These are phyloP conservation scores for Eulithis testata DNA, from an alignment of 2,888 invertebrate species.

Conservation along the genomic window DNA sequence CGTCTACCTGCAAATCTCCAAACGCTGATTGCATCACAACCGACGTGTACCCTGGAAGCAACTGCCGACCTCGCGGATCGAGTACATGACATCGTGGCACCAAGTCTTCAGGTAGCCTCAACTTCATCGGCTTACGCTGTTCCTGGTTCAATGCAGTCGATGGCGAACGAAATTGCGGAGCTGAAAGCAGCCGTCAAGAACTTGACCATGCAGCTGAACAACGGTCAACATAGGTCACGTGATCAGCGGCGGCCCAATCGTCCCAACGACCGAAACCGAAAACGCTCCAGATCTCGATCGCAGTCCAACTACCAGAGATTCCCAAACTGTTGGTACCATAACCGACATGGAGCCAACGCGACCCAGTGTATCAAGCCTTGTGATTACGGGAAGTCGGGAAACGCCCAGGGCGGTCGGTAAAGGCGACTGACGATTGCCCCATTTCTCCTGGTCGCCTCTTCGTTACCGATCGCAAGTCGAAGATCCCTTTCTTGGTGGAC, in stretches of 20 bases:
- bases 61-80: slow-evolving; percentile 17
- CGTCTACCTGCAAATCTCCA: slow-evolving; percentile 11
- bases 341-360: slow-evolving; percentile 14
- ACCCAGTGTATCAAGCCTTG: slow-evolving; percentile 17
- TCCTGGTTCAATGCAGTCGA: slow-evolving; percentile 13
- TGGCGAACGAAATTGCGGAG: slow-evolving; percentile 17
- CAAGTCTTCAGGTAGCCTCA: slow-evolving; percentile 3
- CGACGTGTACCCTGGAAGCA: background rate
- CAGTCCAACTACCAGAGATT: slow-evolving; percentile 19
- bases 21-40: slow-evolving; percentile 10
- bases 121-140: slow-evolving; percentile 2
- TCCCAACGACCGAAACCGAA: background rate
- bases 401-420: slow-evolving; percentile 22
- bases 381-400: slow-evolving; percentile 26
- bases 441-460: slow-evolving; percentile 31
- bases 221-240: background rate
- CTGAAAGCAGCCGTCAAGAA: slow-evolving; percentile 17
- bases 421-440: slow-evolving; percentile 29
- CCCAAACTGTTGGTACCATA: slow-evolving; percentile 25
- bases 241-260: background rate
- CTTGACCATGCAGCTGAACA: slow-evolving; percentile 19
- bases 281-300: slow-evolving; percentile 13
- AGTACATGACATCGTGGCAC: slow-evolving; percentile 17
- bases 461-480: slow-evolving; percentile 22
- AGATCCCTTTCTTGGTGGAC: slow-evolving; percentile 6